phyloP scores from a whole-genome alignment of 2,113 vertebrate species.

The Bos javanicus region DNA sequence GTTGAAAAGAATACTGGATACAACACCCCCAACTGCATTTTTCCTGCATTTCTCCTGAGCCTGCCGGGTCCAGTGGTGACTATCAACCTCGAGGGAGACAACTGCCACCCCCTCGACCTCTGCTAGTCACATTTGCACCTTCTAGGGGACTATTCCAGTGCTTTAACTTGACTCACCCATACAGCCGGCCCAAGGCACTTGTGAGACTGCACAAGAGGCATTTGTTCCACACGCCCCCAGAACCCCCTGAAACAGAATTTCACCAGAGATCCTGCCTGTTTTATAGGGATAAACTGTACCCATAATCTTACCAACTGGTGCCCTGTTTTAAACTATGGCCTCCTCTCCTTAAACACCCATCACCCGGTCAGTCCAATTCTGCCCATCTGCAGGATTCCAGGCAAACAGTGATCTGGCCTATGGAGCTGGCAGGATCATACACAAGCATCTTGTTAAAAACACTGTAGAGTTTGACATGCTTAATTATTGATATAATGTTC shows the following conservation, averaged over 20 bases:
- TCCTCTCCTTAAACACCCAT: not conserved
- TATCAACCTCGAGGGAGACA: not conserved
- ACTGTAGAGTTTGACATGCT: not conserved
- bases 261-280: not conserved
- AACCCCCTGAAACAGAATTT: not conserved
- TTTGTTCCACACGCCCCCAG: not conserved
- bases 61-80: accelerated
- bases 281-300: not conserved
- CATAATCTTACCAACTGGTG: not conserved
- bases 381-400: not conserved
- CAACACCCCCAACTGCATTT: not conserved
- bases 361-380: not conserved
- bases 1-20: not conserved
- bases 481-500: not conserved
- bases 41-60: not conserved
- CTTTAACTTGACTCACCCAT: not conserved
- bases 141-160: not conserved
- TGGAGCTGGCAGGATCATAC: not conserved
- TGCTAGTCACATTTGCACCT: not conserved
- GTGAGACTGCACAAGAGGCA: not conserved
- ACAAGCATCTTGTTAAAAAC: not conserved
- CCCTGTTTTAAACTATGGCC: not conserved
- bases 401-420: not conserved
- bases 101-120: not conserved
- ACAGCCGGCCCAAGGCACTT: not conserved